phyloP scores from a whole-genome alignment of 2,113 vertebrate genomes.

The Campylomormyrus numenius region DNA sequence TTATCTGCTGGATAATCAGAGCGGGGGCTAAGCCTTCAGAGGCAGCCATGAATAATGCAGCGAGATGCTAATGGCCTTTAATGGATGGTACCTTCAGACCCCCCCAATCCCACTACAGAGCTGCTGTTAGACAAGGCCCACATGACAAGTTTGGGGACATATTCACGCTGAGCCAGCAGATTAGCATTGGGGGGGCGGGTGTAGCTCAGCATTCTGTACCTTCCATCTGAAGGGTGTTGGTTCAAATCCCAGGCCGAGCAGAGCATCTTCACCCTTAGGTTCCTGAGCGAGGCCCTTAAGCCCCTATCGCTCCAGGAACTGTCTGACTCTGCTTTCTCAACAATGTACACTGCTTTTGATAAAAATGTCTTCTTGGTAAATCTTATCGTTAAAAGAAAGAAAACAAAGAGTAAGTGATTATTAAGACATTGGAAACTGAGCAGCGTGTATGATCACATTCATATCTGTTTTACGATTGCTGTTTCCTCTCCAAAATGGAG shows the following conservation, averaged over 20 bases:
- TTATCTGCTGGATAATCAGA: conserved; percentile 11
- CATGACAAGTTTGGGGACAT: neutral
- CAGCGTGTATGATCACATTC: neutral
- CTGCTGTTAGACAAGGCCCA: neutral
- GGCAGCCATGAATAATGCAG: conserved; percentile 16
- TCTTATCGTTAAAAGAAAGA: neutral
- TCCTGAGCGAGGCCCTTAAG: neutral
- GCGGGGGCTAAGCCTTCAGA: neutral
- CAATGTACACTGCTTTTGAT: neutral
- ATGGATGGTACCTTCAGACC: conserved; percentile 7
- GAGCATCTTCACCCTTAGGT: neutral
- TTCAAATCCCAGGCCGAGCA: neutral
- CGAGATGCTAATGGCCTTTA: conserved; percentile 11
- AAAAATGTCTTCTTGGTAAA: neutral
- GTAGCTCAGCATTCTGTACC: neutral
- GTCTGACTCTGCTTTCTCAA: neutral
- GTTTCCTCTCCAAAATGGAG: neutral
- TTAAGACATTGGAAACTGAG: neutral
- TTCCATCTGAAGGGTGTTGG: neutral
- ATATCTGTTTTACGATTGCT: neutral
- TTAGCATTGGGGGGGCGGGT: neutral
- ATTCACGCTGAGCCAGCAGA: neutral
- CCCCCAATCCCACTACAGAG: neutral
- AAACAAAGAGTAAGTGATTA: neutral
- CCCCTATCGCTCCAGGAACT: neutral